phyloP scores from a whole-genome alignment of 2,797 vertebrate species.

The Notoglanidium macrostoma region DNA sequence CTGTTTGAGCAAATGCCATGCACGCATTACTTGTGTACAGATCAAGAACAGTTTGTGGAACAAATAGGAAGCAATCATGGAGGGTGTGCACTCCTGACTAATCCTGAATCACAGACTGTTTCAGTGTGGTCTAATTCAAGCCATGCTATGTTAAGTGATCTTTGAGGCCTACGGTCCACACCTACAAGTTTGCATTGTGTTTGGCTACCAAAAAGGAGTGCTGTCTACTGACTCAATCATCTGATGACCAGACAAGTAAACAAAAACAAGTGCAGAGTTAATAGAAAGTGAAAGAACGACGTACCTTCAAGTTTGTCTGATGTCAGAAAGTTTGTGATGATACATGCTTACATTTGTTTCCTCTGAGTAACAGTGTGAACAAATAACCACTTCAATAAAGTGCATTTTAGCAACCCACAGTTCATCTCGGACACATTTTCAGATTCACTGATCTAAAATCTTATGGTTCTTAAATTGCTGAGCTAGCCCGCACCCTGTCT shows the following conservation, averaged over 20 bases:
- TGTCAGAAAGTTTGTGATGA: conserved; percentile 29
- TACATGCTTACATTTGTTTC: conserved; percentile 12
- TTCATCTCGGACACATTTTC: too few relatives aligned
- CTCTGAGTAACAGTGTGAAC: conserved; percentile 2
- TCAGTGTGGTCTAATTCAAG: conserved; percentile 67
- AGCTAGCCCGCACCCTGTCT: not conserved
- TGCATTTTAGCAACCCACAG: too few relatives aligned
- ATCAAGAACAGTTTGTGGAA: conserved; percentile 53
- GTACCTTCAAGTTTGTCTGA: conserved; percentile 22
- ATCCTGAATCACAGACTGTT: conserved; percentile 59
- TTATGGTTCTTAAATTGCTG: not conserved
- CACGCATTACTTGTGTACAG: conserved; percentile 56
- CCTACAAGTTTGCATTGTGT: conserved; percentile 36
- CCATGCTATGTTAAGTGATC: conserved; percentile 66
- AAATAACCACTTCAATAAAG: not conserved
- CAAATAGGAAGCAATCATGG: conserved; percentile 56
- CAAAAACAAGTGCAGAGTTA: conserved; percentile 36
- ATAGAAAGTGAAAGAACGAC: conserved; percentile 35
- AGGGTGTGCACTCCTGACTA: conserved; percentile 60
- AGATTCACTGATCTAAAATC: not conserved
- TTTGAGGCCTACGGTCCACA: conserved; percentile 62
- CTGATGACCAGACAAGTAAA: conserved; percentile 42
- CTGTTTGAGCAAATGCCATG: conserved; percentile 50
- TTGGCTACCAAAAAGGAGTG: conserved; percentile 44
- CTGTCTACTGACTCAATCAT: conserved; percentile 44